A percentile compares a stretch with the other conserved stretches of the same genome.
Conservation (phyloP, 2,797 vertebrate genomes). For the Leuciscus waleckii region DNA sequence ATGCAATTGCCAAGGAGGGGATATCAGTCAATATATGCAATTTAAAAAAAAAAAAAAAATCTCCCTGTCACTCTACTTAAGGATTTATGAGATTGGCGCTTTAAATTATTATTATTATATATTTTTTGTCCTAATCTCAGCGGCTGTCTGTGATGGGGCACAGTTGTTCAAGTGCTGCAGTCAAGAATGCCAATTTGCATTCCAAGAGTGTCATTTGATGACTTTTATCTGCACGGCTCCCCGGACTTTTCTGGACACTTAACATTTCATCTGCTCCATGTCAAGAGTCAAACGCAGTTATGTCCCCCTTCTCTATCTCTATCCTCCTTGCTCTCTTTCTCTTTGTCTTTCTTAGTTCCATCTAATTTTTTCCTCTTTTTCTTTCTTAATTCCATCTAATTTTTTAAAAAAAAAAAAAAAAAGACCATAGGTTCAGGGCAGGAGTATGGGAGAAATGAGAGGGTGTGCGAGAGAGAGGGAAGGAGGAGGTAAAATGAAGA, state of each 20-base stretch:
- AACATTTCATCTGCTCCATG: conserved; percentile 83
- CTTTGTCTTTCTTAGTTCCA: conserved; percentile 69
- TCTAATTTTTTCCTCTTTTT: conserved; percentile 70
- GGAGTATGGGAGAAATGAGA: not conserved
- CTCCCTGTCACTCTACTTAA: conserved; percentile 63
- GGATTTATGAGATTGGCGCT: conserved; percentile 80
- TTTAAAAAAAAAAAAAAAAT: not conserved
- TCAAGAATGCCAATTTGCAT: conserved; percentile 94
- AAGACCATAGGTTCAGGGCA: not conserved
- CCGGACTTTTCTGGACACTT: conserved; percentile 81
- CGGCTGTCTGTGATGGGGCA: conserved; percentile 88
- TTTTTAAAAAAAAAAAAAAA: conserved; percentile 26
- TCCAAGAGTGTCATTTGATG: conserved; percentile 95
- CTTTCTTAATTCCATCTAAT: conserved; percentile 47
- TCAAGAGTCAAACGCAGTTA: conserved; percentile 78
- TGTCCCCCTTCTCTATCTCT: conserved; percentile 68
- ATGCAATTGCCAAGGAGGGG: not conserved
- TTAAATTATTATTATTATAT: conserved; percentile 75
- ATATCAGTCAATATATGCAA: conserved; percentile 6
- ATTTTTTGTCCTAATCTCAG: conserved; percentile 82
- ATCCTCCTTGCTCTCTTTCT: conserved; percentile 49
- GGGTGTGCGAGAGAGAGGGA: conserved; percentile 2
- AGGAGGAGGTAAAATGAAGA: conserved; percentile 65
- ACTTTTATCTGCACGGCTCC: conserved; percentile 88
- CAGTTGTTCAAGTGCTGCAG: conserved; percentile 85